Evolutionary conservation across 2,113 vertebrate species (phyloP).

Genomic region (Phrynocephalus versicolor): DNA sequence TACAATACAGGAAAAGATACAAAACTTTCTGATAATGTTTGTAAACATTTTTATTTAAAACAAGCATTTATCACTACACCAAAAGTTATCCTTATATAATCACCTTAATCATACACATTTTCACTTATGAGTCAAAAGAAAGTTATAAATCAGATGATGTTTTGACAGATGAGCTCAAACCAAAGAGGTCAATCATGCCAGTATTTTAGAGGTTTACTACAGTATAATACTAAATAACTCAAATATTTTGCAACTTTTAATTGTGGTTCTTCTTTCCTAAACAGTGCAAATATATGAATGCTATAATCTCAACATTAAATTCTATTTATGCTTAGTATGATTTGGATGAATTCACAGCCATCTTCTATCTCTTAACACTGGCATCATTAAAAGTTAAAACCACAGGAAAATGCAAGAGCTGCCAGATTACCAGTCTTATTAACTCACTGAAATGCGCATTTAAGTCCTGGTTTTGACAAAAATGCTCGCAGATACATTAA

Average conservation of each 20-base stretch:
- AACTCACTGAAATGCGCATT: background rate
- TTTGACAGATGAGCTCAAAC: background rate
- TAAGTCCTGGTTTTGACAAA: background rate
- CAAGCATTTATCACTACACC: background rate
- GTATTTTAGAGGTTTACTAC: background rate
- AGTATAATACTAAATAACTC: background rate
- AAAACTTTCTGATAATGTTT: background rate
- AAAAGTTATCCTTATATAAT: background rate
- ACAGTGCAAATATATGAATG: constrained; percentile 41
- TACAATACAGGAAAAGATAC: background rate
- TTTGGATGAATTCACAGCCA: constrained; percentile 26
- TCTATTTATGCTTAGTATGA: constrained; percentile 23
- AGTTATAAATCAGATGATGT: background rate
- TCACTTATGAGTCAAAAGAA: background rate
- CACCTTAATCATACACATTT: background rate
- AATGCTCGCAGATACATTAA: background rate
- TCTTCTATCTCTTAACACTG: constrained; percentile 23
- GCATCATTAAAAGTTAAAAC: constrained; percentile 46
- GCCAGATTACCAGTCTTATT: constrained; percentile 10
- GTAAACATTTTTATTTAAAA: background rate
- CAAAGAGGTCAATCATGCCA: background rate
- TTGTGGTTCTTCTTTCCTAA: background rate
- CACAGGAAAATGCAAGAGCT: background rate
- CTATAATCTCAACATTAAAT: constrained; percentile 30
- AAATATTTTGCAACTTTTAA: background rate